Evolutionary conservation across 2,113 vertebrate genomes (phyloP).

Genomic region (Xiphorhynchus elegans): DNA sequence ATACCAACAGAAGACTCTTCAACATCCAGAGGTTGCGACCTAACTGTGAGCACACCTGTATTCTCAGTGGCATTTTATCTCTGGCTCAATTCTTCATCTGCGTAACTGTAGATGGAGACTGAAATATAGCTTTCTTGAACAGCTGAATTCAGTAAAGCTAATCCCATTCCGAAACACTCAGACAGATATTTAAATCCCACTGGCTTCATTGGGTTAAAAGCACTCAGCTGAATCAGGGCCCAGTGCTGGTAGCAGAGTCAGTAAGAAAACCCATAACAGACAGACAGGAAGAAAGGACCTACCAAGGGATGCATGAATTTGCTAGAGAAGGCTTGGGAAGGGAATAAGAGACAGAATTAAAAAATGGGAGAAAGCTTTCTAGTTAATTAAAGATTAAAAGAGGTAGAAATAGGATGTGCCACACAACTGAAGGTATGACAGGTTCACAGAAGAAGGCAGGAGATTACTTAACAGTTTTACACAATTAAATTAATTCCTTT

Average conservation of each 20-base stretch:
- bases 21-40: not conserved
- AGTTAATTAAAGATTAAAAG: slow-evolving; percentile 46
- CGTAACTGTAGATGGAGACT: not conserved
- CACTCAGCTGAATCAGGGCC: not conserved
- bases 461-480: slow-evolving; percentile 63
- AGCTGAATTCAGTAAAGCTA: not conserved
- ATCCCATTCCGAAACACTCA: slow-evolving; percentile 10
- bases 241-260: not conserved
- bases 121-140: not conserved
- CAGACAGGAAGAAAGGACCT: not conserved
- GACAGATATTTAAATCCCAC: not conserved
- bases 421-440: not conserved
- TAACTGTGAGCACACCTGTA: not conserved
- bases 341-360: not conserved
- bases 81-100: not conserved
- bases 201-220: slow-evolving; percentile 2
- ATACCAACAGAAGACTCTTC: not conserved
- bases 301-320: not conserved
- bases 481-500: slow-evolving; percentile 75
- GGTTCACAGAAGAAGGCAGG: slow-evolving; percentile 54
- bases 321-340: not conserved
- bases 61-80: not conserved
- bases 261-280: not conserved
- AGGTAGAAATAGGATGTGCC: slow-evolving; percentile 29
- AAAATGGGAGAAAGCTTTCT: slow-evolving; percentile 37